phyloP scores from a whole-genome alignment of 2,113 vertebrate genomes.

The Mormyrus iriodes region DNA sequence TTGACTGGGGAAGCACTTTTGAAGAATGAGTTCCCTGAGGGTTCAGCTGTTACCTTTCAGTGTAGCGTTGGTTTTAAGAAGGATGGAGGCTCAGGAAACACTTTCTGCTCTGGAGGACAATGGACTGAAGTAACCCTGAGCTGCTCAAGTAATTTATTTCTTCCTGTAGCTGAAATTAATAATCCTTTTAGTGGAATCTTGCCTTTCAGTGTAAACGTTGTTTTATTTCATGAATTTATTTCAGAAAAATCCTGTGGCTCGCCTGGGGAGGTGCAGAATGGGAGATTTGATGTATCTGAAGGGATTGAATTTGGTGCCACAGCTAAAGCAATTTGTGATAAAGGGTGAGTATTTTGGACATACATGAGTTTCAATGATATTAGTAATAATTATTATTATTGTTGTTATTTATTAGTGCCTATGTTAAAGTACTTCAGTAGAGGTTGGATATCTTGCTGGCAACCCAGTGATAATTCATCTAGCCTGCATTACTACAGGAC shows the following conservation, averaged over 20 bases:
- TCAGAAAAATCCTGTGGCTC: slow-evolving; percentile 31
- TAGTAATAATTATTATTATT: not conserved
- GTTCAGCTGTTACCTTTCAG: not conserved
- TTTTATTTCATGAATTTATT: not conserved
- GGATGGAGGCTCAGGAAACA: fast-evolving
- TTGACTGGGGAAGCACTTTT: not conserved
- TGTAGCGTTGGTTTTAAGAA: not conserved
- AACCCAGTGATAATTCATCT: not conserved
- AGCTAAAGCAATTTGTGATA: slow-evolving; percentile 23
- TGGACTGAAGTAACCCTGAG: slow-evolving; percentile 24
- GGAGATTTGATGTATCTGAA: not conserved
- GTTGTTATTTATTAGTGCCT: too few species aligned
- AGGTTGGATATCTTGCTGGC: not conserved
- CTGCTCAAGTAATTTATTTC: slow-evolving; percentile 40
- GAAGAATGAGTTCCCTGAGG: slow-evolving; percentile 33
- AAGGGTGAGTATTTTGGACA: slow-evolving; percentile 21
- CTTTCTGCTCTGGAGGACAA: slow-evolving; percentile 22
- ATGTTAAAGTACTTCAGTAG: not conserved
- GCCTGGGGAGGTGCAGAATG: not conserved
- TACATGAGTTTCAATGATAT: not conserved
- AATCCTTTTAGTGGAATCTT: too few species aligned
- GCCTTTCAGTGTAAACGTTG: too few species aligned
- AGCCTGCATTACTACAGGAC: not conserved
- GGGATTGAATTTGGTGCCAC: slow-evolving; percentile 31
- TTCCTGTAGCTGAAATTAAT: too few species aligned